Percentiles rank a stretch among this genome's conserved stretches.
phyloP scores from a whole-genome alignment of 2,113 vertebrate genomes.

The Bathybates hornii region DNA sequence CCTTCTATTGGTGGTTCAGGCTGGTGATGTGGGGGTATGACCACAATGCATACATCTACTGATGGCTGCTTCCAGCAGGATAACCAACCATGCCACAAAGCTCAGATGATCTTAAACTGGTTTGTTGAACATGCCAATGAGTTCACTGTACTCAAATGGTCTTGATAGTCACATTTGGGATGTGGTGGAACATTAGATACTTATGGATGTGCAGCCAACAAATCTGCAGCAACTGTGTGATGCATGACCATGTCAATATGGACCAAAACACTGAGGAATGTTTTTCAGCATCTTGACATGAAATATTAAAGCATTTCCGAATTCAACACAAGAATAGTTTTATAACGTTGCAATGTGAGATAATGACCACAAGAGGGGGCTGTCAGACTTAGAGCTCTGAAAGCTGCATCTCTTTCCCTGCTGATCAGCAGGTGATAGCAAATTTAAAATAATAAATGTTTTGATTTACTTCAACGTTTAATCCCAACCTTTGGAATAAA shows the following conservation, averaged over 20 bases:
- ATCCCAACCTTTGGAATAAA: neutral
- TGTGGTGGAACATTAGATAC: neutral
- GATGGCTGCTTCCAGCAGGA: neutral
- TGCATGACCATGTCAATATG: neutral
- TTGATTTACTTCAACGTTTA: neutral
- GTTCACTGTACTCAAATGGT: neutral
- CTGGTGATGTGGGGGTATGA: neutral
- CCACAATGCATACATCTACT: neutral
- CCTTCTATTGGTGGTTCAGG: neutral
- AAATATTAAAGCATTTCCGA: neutral
- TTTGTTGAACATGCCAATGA: neutral
- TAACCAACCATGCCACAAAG: neutral
- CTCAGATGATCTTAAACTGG: neutral
- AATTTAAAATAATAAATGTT: neutral
- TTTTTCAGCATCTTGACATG: neutral
- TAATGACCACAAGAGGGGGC: slow-evolving; percentile 17
- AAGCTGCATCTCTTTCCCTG: neutral
- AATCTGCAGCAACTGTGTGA: neutral
- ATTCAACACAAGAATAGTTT: neutral
- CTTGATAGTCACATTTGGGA: neutral
- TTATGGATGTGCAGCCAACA: neutral
- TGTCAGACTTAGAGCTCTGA: neutral
- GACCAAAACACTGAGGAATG: neutral
- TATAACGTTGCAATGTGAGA: neutral
- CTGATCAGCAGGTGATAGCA: neutral